Base-by-base conservation (phyloP, 2,888 invertebrate species). In the Baccha elongata region DNA sequence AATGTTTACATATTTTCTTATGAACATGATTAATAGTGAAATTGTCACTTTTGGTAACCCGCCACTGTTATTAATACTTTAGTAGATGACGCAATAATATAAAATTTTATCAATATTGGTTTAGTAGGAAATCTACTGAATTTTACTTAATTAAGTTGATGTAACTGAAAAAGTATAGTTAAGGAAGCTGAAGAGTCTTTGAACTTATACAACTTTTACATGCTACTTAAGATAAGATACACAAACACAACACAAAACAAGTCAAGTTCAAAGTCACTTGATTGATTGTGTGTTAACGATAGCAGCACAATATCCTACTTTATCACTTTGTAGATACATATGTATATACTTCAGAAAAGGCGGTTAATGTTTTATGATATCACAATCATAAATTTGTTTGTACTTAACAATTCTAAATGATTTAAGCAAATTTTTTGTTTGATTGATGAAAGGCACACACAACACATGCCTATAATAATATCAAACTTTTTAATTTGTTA, bases 211-310 rank as follows among this genome's bases (percentile, higher is more conserved):
- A 23, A 21, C 23, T 19, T 10, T 37, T 15, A 37, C 23, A 55
- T 21, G 2, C 35, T 6, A 40, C 2, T 23, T 40, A 3, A 55
- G 37, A 40, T 23, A 37, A 40, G 19, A 53, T 35, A 32, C 23
- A n/a, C n/a, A n/a, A n/a, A n/a, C n/a, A n/a, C n/a, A n/a, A n/a
- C n/a, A n/a, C 23, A 4, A 52, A 37, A 37, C 13, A 55, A 55
- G 21, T 55, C 55, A 55, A 55, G 55, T 55, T 55, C 55, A 55
- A 55, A 55, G 37, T 40, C 5, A 23, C 23, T 55, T 55, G 23
- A 37, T 37, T 37, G 55, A 40, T 15, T 13, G 26, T n/a, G 15
- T 52, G n/a, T 15, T n/a, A 13, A 13, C 8, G 15, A 15, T 29
- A 29, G 19, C 1, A 37, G 32, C 13, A 11, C 8, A 7, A 8